phyloP scores from a whole-genome alignment of 2,113 vertebrate species.

The Poecile atricapillus region DNA sequence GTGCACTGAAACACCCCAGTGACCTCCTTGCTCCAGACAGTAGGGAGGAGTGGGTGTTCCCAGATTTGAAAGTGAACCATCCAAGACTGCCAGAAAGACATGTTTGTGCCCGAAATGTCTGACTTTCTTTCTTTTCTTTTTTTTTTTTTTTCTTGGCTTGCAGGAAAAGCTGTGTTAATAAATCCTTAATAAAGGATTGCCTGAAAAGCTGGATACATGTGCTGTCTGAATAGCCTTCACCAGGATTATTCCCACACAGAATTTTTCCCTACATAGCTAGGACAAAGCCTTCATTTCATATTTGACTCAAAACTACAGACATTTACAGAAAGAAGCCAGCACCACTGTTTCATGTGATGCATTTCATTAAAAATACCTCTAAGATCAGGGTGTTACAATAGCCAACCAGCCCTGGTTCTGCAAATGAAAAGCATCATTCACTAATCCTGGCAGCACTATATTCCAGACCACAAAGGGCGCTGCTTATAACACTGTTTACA shows the following conservation, averaged over 20 bases:
- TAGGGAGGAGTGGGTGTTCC: conserved; percentile 9
- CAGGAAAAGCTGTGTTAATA: conserved; percentile 31
- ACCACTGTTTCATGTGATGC: background rate
- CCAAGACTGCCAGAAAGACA: background rate
- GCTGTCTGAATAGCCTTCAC: background rate
- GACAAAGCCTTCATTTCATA: background rate
- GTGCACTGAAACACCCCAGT: background rate
- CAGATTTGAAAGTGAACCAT: background rate
- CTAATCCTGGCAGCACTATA: background rate
- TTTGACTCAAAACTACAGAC: background rate
- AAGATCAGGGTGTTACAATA: background rate
- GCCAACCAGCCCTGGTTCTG: background rate
- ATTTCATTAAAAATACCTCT: background rate
- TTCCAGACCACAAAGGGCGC: background rate
- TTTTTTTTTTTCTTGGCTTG: background rate
- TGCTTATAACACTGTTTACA: background rate
- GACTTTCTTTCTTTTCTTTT: background rate
- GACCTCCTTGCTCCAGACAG: conserved; percentile 41
- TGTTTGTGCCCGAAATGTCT: conserved; percentile 5
- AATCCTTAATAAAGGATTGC: background rate
- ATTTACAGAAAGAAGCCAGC: background rate
- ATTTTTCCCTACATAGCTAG: background rate
- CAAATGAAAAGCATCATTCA: background rate
- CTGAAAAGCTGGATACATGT: background rate
- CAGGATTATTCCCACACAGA: background rate